Evolutionary conservation across 2,797 vertebrate species (phyloP).

Genomic region (Peromyscus melanophrys): DNA sequence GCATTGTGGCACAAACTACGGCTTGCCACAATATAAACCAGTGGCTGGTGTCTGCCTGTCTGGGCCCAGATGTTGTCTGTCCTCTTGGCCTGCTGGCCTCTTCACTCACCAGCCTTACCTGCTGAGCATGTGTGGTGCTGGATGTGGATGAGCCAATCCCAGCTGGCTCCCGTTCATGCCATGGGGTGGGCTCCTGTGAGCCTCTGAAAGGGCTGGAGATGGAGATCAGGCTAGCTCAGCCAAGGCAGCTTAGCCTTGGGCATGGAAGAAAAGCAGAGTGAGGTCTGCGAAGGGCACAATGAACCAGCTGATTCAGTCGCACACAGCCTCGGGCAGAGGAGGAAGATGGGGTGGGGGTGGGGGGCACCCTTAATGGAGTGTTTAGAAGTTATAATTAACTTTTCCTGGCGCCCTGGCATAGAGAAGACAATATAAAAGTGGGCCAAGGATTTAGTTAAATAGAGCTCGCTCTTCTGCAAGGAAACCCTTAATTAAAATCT

Average conservation of each 20-base stretch:
- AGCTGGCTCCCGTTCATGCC: background rate
- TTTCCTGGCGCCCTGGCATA: conserved; percentile 60
- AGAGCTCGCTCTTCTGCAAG: conserved; percentile 77
- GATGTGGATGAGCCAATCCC: background rate
- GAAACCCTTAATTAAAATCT: conserved; percentile 82
- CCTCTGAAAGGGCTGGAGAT: no score
- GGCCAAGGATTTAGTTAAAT: conserved; percentile 76
- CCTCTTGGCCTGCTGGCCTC: background rate
- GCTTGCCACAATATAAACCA: background rate
- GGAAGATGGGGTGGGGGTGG: background rate
- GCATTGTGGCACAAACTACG: fast-evolving
- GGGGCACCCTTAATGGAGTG: conserved; percentile 23
- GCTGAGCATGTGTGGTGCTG: fast-evolving
- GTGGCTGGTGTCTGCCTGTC: fast-evolving
- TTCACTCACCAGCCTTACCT: background rate
- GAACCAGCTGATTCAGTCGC: background rate
- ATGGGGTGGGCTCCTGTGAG: background rate
- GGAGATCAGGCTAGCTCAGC: background rate
- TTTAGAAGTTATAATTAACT: conserved; percentile 84
- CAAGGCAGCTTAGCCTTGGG: fast-evolving
- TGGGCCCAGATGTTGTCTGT: background rate
- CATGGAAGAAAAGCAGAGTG: fast-evolving
- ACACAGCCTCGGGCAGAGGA: background rate
- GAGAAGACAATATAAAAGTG: conserved; percentile 75
- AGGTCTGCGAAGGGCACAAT: fast-evolving